These are phyloP conservation scores for Xyrauchen texanus DNA, from an alignment of 2,113 vertebrate genomes.

Conservation along the genomic window DNA sequence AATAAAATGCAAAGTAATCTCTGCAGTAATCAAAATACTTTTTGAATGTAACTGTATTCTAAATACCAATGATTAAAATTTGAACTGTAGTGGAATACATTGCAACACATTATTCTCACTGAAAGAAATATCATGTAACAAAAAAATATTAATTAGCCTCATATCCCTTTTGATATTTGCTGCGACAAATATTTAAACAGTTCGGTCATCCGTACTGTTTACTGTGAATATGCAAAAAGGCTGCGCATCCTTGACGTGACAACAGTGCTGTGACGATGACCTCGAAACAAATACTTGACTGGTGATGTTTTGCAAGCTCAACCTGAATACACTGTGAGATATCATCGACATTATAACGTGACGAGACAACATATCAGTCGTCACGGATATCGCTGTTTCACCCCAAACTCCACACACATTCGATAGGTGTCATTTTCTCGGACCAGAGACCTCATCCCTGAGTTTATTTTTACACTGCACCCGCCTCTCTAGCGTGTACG, in stretches of 20 bases:
- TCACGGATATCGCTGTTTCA: background rate
- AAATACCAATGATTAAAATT: too few relatives aligned
- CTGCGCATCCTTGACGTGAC: background rate
- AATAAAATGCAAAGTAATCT: too few relatives aligned
- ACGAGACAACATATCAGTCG: background rate
- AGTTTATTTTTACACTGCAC: background rate
- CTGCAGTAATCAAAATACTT: too few relatives aligned
- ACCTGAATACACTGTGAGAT: background rate
- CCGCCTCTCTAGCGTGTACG: too few relatives aligned
- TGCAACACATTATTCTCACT: too few relatives aligned
- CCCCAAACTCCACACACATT: background rate
- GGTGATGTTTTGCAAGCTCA: background rate
- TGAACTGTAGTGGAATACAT: too few relatives aligned
- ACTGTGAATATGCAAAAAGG: background rate
- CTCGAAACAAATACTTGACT: background rate
- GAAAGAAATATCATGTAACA: too few relatives aligned
- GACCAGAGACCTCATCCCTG: background rate
- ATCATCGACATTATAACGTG: background rate
- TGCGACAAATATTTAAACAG: too few relatives aligned
- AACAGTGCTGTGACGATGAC: background rate
- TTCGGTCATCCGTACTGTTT: background rate
- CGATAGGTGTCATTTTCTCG: background rate
- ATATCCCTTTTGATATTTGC: too few relatives aligned
- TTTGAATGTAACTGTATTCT: too few relatives aligned
- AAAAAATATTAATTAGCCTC: too few relatives aligned